A percentile compares a stretch with the other conserved stretches of the same genome.
phyloP scores from a whole-genome alignment of 2,888 invertebrate species.

The Drosophila vallismaia region DNA sequence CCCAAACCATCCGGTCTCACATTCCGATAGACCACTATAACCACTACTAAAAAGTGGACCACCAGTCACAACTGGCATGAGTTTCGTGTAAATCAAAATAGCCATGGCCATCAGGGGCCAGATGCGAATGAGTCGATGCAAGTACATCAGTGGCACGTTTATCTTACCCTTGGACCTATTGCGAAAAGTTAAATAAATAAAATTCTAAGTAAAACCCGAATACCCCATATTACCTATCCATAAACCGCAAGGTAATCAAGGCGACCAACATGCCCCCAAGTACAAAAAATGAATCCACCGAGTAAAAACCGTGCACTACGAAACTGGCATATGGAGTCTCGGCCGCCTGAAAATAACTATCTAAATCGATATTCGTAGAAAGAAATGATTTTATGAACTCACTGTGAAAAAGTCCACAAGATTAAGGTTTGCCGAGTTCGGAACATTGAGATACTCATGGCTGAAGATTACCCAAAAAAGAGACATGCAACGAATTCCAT shows the following conservation, averaged over 20 bases:
- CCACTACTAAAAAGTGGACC: background rate
- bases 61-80: background rate
- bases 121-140: conserved; percentile 8
- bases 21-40: background rate
- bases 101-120: conserved; percentile 10
- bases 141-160: conserved; percentile 16
- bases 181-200: background rate
- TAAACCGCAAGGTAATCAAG: conserved; percentile 3
- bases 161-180: conserved; percentile 13
- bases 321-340: conserved; percentile 4
- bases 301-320: conserved; percentile 7
- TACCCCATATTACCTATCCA: conserved; percentile 9
- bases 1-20: conserved; percentile 10
- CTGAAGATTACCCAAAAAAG: conserved; percentile 82
- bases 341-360: background rate
- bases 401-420: conserved; percentile 47
- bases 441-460: conserved; percentile 56
- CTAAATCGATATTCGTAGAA: background rate
- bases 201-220: no score
- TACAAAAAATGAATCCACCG: conserved; percentile 19
- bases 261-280: conserved; percentile 6
- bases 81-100: conserved; percentile 7
- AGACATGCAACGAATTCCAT: conserved; percentile 81
- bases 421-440: conserved; percentile 35
- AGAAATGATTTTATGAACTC: background rate